Evolutionary conservation across 2,888 invertebrate species (phyloP).

Genomic region (Agonopterix arenella): DNA sequence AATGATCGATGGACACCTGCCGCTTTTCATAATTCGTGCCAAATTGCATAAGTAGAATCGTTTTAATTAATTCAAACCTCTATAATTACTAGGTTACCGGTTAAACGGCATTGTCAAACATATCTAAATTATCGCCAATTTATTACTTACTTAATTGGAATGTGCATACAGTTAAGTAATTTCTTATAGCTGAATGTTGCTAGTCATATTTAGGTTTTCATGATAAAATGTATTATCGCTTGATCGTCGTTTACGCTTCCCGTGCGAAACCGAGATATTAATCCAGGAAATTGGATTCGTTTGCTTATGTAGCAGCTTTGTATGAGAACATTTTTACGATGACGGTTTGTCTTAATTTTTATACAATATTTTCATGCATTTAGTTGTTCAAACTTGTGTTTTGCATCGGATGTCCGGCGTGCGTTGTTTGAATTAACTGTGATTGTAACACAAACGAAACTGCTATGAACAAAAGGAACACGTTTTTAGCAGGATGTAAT

Average conservation of each 20-base stretch:
- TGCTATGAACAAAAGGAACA: constrained; percentile 37
- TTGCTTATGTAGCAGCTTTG: constrained; percentile 24
- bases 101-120: constrained; percentile 4
- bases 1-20: too few species aligned
- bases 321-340: constrained; percentile 20
- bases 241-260: too few species aligned
- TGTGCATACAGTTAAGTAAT: too few species aligned
- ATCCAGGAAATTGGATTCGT: too few species aligned
- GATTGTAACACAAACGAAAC: constrained; percentile 30
- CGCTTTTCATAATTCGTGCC: background rate
- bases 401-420: constrained; percentile 40
- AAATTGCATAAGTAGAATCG: background rate
- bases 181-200: too few species aligned
- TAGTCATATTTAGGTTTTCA: too few species aligned
- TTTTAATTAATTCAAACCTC: background rate
- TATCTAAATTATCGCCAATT: constrained; percentile 1
- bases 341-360: too few species aligned
- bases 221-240: too few species aligned
- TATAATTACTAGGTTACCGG: constrained; percentile 1
- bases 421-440: constrained; percentile 21
- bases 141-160: background rate
- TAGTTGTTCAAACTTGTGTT: too few species aligned
- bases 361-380: too few species aligned
- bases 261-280: too few species aligned
- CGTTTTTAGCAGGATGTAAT: constrained; percentile 16